phyloP scores from a whole-genome alignment of 2,113 vertebrate genomes.

The Albula goreensis region DNA sequence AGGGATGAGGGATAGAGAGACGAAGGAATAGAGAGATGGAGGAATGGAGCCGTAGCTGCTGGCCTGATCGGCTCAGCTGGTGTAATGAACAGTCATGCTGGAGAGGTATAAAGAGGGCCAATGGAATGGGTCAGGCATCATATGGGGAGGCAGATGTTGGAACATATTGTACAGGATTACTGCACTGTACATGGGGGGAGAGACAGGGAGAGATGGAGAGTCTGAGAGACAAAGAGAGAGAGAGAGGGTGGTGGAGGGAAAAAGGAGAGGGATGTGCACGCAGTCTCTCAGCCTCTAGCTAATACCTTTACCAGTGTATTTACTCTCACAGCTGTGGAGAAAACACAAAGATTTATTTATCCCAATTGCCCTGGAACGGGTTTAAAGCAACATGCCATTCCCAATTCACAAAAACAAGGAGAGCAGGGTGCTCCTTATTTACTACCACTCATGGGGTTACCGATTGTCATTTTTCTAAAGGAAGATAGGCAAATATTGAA shows the following conservation, averaged over 20 bases:
- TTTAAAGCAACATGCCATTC: conserved; percentile 15
- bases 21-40: background rate
- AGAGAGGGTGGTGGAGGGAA: conserved; percentile 7
- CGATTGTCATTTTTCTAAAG: background rate
- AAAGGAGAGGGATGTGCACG: conserved; percentile 25
- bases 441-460: background rate
- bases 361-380: conserved; percentile 29
- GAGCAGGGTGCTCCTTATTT: background rate
- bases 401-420: background rate
- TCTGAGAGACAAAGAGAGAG: conserved; percentile 46
- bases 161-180: conserved; percentile 88
- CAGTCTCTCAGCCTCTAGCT: conserved; percentile 29
- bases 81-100: conserved; percentile 52
- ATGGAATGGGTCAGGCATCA: conserved; percentile 78
- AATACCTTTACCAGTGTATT: conserved; percentile 35
- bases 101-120: conserved; percentile 82
- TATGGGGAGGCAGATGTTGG: conserved; percentile 89
- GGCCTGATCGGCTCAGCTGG: conserved; percentile 10
- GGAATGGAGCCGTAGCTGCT: conserved; percentile 3
- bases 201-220: conserved; percentile 57
- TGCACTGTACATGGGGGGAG: conserved; percentile 63
- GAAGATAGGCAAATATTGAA: background rate
- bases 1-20: background rate
- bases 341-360: conserved; percentile 44
- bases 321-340: conserved; percentile 25